Conservation (phyloP, 2,888 invertebrate genomes). For the Drosophila nr. perissopoda region DNA sequence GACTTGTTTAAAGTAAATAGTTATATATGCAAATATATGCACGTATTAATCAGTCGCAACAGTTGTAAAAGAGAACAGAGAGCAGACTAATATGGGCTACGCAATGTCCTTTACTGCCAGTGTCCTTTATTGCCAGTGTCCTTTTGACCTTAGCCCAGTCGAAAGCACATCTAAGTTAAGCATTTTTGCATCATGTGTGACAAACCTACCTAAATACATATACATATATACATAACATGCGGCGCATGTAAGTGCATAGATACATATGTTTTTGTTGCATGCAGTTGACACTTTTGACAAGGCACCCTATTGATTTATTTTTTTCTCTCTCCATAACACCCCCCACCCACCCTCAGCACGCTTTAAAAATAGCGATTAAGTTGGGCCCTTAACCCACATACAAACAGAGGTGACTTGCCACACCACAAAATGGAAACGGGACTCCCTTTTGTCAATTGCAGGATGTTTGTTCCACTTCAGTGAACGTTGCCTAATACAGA, state of each 20-base stretch:
- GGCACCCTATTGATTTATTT: conserved; percentile 65
- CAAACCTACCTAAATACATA: not conserved
- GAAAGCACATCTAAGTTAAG: conserved; percentile 8
- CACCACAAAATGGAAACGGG: conserved; percentile 35
- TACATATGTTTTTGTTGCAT: not conserved
- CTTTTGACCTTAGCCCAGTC: conserved; percentile 63
- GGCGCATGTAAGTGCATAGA: not conserved
- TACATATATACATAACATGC: not conserved
- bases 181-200: conserved; percentile 9
- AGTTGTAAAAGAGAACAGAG: conserved; percentile 6
- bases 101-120: conserved; percentile 35
- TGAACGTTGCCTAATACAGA: conserved; percentile 2
- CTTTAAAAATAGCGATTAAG: conserved; percentile 44
- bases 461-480: conserved; percentile 48
- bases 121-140: conserved; percentile 31
- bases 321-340: conserved; percentile 14
- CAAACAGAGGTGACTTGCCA: conserved; percentile 8
- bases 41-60: conserved; percentile 4
- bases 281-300: conserved; percentile 15
- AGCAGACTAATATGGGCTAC: not conserved
- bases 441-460: conserved; percentile 59
- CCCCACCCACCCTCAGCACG: conserved; percentile 35
- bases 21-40: not conserved
- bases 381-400: conserved; percentile 57
- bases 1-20: not conserved